Evolutionary conservation across 2,113 vertebrate genomes (phyloP).

Genomic region (Pitta sordida): DNA sequence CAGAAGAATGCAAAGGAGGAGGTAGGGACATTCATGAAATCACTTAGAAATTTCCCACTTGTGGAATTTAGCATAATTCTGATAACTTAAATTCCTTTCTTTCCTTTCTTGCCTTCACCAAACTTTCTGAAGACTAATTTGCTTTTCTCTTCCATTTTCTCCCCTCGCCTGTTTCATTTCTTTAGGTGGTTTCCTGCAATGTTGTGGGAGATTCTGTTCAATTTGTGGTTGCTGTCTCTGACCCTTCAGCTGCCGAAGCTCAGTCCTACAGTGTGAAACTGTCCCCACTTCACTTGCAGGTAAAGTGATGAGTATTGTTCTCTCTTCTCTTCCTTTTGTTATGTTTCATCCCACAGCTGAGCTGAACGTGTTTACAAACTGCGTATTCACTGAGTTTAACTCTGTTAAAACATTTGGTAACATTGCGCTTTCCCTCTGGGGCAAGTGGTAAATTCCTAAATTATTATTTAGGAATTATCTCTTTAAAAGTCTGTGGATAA

Average conservation of each 20-base stretch:
- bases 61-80: background rate
- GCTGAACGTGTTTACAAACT: background rate
- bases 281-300: constrained; percentile 85
- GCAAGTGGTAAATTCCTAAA: background rate
- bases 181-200: constrained; percentile 81
- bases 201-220: constrained; percentile 79
- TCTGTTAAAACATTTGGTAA: fast-evolving
- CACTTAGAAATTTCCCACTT: background rate
- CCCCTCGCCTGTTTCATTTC: background rate
- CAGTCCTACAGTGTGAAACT: constrained; percentile 76
- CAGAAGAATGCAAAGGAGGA: background rate
- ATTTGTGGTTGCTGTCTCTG: constrained; percentile 73
- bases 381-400: background rate
- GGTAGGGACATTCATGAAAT: background rate
- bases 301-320: constrained; percentile 49
- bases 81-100: background rate
- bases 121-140: background rate
- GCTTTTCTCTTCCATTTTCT: background rate
- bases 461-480: background rate
- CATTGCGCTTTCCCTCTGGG: background rate
- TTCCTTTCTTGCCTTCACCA: background rate
- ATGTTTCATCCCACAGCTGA: background rate
- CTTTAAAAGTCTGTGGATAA: background rate
- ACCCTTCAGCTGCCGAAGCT: background rate
- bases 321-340: background rate